Conservation (phyloP, 2,797 vertebrate genomes). For the Gymnothorax reevesii region DNA sequence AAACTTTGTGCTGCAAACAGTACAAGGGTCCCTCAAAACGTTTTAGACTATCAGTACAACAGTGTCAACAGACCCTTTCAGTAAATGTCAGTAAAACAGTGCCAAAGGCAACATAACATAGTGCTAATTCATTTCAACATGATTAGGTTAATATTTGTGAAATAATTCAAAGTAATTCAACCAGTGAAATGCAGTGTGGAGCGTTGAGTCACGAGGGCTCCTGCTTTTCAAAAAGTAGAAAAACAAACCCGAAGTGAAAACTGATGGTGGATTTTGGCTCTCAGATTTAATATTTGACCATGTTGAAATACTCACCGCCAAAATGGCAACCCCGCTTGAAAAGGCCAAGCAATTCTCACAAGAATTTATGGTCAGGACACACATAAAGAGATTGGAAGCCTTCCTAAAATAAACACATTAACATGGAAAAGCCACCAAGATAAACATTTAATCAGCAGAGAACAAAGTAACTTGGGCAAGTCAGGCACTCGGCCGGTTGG, state of each 20-base stretch:
- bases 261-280: not conserved
- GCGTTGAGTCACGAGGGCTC: not conserved
- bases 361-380: not conserved
- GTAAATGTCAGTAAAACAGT: not conserved
- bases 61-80: not conserved
- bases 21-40: no score
- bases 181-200: not conserved
- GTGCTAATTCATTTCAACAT: not conserved
- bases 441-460: slow-evolving; percentile 7
- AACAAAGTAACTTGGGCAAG: not conserved
- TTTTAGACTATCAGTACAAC: not conserved
- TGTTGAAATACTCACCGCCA: slow-evolving; percentile 65
- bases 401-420: slow-evolving; percentile 1
- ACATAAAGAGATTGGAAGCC: not conserved
- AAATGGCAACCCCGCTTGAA: slow-evolving; percentile 12
- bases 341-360: slow-evolving; percentile 27
- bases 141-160: not conserved
- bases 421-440: not conserved
- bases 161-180: not conserved
- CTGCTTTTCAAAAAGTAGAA: not conserved
- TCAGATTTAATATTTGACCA: slow-evolving; percentile 59
- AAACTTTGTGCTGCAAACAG: no score
- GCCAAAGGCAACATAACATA: not conserved
- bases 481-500: not conserved
- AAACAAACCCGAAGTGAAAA: not conserved